phyloP scores from a whole-genome alignment of 2,113 vertebrate genomes.

The Amazona vittata region DNA sequence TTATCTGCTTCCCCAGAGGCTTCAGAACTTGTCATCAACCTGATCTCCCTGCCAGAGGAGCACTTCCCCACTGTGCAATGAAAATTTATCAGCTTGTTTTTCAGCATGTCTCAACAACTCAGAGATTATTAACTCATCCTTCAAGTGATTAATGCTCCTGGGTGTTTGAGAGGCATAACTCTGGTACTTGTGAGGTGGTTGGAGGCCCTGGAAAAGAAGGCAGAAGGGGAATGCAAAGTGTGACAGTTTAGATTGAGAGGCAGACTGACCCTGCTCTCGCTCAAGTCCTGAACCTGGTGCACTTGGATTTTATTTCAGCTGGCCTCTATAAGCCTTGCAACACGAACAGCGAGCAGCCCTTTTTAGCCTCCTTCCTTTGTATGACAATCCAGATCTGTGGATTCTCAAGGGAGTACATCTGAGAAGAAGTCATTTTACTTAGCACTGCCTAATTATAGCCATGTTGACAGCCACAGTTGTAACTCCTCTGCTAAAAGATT shows the following conservation, averaged over 20 bases:
- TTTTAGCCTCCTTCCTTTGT: not conserved
- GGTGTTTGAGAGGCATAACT: slow-evolving; percentile 17
- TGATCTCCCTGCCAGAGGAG: slow-evolving; percentile 37
- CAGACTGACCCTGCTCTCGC: not conserved
- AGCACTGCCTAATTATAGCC: slow-evolving; percentile 48
- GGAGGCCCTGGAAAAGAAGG: not conserved
- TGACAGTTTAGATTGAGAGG: not conserved
- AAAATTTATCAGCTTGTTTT: slow-evolving; percentile 61
- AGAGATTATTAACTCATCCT: slow-evolving; percentile 57
- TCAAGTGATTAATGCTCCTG: slow-evolving; percentile 55
- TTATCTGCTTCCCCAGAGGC: slow-evolving; percentile 24
- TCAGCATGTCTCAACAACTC: slow-evolving; percentile 58
- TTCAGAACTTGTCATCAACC: slow-evolving; percentile 45
- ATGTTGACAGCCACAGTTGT: slow-evolving; percentile 43
- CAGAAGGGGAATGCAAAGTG: not conserved
- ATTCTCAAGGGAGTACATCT: slow-evolving; percentile 26
- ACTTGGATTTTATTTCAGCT: not conserved
- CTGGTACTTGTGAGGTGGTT: slow-evolving; percentile 11
- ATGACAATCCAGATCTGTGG: not conserved
- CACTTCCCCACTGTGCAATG: slow-evolving; percentile 50
- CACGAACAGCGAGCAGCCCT: not conserved
- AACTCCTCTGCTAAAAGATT: slow-evolving; percentile 57
- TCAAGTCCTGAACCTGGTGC: not conserved
- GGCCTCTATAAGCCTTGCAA: not conserved
- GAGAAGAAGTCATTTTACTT: slow-evolving; percentile 53